Base-by-base conservation (phyloP, 1,140 invertebrate species). In the Pseudomyrmex dendroicus region DNA sequence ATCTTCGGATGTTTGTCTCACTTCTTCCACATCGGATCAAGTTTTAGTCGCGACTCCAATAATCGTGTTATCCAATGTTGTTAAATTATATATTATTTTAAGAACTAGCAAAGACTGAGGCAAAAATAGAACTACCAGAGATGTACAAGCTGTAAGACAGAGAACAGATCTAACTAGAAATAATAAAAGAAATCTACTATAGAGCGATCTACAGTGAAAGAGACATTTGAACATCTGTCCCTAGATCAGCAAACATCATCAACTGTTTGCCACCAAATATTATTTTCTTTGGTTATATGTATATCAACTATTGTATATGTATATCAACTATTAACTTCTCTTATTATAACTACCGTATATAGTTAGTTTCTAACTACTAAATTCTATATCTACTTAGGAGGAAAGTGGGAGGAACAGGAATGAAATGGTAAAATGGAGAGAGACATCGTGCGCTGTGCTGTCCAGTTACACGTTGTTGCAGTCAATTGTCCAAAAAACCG, bases 381-480 rank as follows among this genome's bases (percentile, higher is more conserved):
- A 44, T 78, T 35, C 20, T 70, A 72, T 72, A 7, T 80, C 76
- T 80, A 17, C 22, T 61, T 57, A 7, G 35, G 7, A 35, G 35
- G 50, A 17, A 7, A 44, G 10, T 54, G 5, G 52, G 46, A 54
- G 22, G 0, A 25, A 22, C 9, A 57, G 59, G 66, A 59, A 67
- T 44, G 48, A 15, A 17, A n/a, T 35, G 66, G 44, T 25, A 2
- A 15, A 70, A 48, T 13, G 52, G 22, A 48, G 54, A 9, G 48
- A 9, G 48, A 52, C 87, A 82, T 78, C 82, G 87, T 88, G 84
- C 66, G 35, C 35, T 35, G 35, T 89, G 87, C 87, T 90, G 92
- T 92, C 89, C 91, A 91, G 88, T 87, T 88, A 87, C 88, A 84
- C 85, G 84, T 88, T 82, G 80, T 86, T 89, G 86, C 84, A 89